A percentile compares a stretch with the other conserved stretches of the same genome.
These are phyloP conservation scores for Meloe dianella DNA, from an alignment of 2,888 invertebrate genomes.

Conservation along the genomic window DNA sequence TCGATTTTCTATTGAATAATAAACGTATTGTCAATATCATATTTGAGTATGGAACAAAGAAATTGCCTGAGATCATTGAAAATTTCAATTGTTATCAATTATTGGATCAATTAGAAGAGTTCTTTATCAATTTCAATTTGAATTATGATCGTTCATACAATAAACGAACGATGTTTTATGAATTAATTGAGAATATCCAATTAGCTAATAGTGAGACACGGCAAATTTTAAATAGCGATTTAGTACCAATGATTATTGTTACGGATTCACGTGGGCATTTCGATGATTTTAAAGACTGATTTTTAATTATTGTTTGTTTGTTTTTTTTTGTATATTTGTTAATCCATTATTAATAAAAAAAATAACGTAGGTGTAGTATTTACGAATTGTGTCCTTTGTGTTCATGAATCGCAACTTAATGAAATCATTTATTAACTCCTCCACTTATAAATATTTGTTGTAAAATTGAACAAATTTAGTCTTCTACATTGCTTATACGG, in stretches of 20 bases:
- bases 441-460: too few species aligned
- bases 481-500: neutral
- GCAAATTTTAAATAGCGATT: slow-evolving; percentile 22
- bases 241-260: slow-evolving; percentile 41
- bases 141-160: slow-evolving; percentile 28
- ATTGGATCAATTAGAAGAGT: slow-evolving; percentile 40
- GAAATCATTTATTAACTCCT: too few species aligned
- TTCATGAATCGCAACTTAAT: too few species aligned
- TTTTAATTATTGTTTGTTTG: too few species aligned
- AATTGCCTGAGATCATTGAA: slow-evolving; percentile 36
- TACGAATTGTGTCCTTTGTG: too few species aligned
- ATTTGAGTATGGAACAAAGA: slow-evolving; percentile 39
- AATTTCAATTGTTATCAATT: slow-evolving; percentile 35
- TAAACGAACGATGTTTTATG: slow-evolving; percentile 27
- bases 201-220: slow-evolving; percentile 34
- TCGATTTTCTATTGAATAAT: slow-evolving; percentile 36
- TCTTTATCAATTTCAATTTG: slow-evolving; percentile 37
- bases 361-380: too few species aligned
- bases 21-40: slow-evolving; percentile 35
- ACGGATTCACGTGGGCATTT: slow-evolving; percentile 28
- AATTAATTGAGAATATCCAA: slow-evolving; percentile 37
- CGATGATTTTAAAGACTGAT: neutral
- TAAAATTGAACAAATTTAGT: too few species aligned
- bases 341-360: too few species aligned
- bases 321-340: neutral